phyloP scores from a whole-genome alignment of 2,888 invertebrate species.

The Sarcophaga subvicina region DNA sequence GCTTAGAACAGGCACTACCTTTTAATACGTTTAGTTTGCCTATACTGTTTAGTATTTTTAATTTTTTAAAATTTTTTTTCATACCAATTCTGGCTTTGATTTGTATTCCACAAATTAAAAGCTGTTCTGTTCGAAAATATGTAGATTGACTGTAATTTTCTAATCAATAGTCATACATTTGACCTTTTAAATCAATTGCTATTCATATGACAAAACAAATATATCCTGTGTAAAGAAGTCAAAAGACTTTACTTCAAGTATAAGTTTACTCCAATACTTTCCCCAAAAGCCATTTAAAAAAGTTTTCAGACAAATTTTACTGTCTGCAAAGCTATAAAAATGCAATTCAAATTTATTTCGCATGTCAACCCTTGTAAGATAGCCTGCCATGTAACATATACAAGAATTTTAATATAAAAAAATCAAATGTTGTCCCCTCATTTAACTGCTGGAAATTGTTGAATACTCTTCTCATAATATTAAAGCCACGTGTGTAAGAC shows the following conservation, averaged over 20 bases:
- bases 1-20: no score
- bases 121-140: no score
- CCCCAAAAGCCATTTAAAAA: neutral
- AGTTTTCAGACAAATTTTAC: neutral
- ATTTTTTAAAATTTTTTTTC: no score
- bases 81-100: no score
- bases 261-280: neutral
- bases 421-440: conserved; percentile 40
- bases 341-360: conserved; percentile 16
- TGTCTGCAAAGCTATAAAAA: conserved; percentile 24
- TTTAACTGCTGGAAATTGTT: conserved; percentile 36
- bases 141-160: no score
- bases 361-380: conserved; percentile 28
- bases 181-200: no score
- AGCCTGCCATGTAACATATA: neutral
- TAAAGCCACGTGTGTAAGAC: conserved; percentile 52
- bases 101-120: no score
- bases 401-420: conserved; percentile 32
- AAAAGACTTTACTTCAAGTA: neutral
- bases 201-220: no score
- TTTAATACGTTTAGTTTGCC: no score
- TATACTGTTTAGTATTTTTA: no score
- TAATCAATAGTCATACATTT: no score
- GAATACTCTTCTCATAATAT: conserved; percentile 31
- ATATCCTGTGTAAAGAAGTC: no score